Base-by-base conservation (phyloP, 2,888 invertebrate species). In the Stomorhina lunata region DNA sequence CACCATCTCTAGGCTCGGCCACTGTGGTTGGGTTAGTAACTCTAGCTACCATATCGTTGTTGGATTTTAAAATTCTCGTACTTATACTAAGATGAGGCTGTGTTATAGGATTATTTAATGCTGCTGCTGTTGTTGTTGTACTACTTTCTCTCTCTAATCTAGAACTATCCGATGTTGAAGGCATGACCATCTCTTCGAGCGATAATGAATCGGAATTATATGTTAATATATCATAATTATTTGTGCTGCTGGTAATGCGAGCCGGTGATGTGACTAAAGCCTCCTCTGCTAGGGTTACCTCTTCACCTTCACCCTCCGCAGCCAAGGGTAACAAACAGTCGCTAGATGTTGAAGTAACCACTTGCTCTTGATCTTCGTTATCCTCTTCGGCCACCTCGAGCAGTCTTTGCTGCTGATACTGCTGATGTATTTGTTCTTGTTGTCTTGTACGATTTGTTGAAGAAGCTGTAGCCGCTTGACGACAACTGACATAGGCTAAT, bases 241-340 rank as follows among this genome's bases (percentile, higher is more conserved):
- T 88, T 85, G 90, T 90, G 84, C 89, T 90, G 86, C 90, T 90
- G 71, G 88, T 90, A 84, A 89, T 90, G 79, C 87, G 87, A 40
- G 87, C 89, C 80, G 90, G 86, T 84, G 88, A 87, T 84, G 87
- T 84, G 79, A 86, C 82, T 73, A 84, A 48, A 53, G 48, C 2
- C 20, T 85, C 83, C 37, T 80, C 81, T 68, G 77, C 82, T 15
- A 82, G 66, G 4, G 86, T 84, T 73, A 87, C 84, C 69, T 85
- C 71, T 65, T 83, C 81, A 5, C 82, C 73, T 84, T 83, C 71
- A 68, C 84, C 80, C 55, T 84, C 76, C 22, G 84, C 84, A 27
- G 83, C 50, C 17, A 83, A 63, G 17, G 84, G 81, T 20, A 75
- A 55, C 34, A 80, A 77, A 59, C 72, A 80, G 83, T 83, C 87